Evolutionary conservation across 2,113 vertebrate genomes (phyloP).

Genomic region (Plecotus auritus): DNA sequence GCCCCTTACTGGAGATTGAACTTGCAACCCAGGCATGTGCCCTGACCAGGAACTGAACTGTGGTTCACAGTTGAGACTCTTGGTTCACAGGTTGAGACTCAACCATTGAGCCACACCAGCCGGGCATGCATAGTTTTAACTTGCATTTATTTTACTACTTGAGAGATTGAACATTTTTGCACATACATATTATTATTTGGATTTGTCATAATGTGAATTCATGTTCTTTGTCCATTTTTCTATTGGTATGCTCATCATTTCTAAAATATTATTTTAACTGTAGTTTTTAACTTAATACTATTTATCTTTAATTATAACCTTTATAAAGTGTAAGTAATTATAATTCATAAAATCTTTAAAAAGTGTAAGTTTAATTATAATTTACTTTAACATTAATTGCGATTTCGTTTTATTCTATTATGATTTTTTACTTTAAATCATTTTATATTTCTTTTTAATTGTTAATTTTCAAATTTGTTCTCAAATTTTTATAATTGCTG

Average conservation of each 20-base stretch:
- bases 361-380: slow-evolving; percentile 34
- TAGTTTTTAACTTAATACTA: slow-evolving; percentile 21
- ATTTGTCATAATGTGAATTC: background rate
- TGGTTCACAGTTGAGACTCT: too few relatives aligned
- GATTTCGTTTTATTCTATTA: slow-evolving; percentile 23
- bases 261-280: slow-evolving; percentile 28
- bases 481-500: slow-evolving; percentile 43
- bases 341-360: slow-evolving; percentile 24
- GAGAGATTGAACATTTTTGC: background rate
- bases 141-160: slow-evolving; percentile 13
- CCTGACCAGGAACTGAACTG: background rate
- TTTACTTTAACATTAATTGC: slow-evolving; percentile 3
- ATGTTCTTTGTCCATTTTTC: background rate
- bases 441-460: slow-evolving; percentile 38
- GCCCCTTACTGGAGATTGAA: background rate
- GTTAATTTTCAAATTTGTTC: slow-evolving; percentile 40
- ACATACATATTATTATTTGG: background rate
- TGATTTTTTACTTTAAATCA: slow-evolving; percentile 37
- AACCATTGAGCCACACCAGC: background rate
- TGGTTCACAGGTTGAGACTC: background rate
- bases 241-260: background rate
- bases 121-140: background rate
- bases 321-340: slow-evolving; percentile 44
- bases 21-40: background rate
- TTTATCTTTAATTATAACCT: slow-evolving; percentile 53